phyloP scores from a whole-genome alignment of 2,888 invertebrate genomes.

The Drosophila anomalata region DNA sequence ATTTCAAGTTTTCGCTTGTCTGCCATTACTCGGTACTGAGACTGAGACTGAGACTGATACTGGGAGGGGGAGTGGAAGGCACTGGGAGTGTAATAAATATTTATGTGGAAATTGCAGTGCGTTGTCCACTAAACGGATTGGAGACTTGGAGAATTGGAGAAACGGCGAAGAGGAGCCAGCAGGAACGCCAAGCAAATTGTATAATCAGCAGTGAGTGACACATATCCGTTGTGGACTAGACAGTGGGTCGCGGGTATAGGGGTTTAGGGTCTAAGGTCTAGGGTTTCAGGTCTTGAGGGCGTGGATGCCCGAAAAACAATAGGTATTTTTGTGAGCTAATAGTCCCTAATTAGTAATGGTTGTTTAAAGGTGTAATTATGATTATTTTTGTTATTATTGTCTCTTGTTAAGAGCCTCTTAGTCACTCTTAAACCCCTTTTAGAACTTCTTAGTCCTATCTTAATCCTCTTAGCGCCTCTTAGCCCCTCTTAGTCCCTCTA shows the following conservation, averaged over 20 bases:
- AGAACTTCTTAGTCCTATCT: no score
- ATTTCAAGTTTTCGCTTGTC: conserved; percentile 54
- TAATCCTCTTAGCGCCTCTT: no score
- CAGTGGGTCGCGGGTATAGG: background rate
- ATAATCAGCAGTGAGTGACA: conserved; percentile 66
- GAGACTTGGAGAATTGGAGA: no score
- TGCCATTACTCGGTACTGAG: conserved; percentile 6
- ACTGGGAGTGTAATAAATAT: conserved; percentile 58
- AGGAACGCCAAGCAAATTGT: conserved; percentile 61
- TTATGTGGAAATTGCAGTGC: conserved; percentile 67
- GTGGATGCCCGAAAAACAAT: conserved; percentile 6
- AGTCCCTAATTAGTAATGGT: background rate
- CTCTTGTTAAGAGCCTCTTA: no score
- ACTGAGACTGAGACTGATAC: no score
- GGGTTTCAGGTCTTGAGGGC: background rate
- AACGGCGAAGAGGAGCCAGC: no score
- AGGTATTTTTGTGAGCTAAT: background rate
- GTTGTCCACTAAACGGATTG: background rate
- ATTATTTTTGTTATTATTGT: background rate
- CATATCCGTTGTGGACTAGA: conserved; percentile 66
- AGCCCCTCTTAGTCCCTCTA: no score
- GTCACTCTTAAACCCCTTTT: no score
- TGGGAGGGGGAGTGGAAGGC: no score
- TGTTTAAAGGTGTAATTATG: background rate
- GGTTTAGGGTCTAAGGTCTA: no score